Percentiles rank a stretch among this genome's conserved stretches.
These are phyloP conservation scores for Heteronetta atricapilla DNA, from an alignment of 2,113 vertebrate genomes.

Conservation along the genomic window DNA sequence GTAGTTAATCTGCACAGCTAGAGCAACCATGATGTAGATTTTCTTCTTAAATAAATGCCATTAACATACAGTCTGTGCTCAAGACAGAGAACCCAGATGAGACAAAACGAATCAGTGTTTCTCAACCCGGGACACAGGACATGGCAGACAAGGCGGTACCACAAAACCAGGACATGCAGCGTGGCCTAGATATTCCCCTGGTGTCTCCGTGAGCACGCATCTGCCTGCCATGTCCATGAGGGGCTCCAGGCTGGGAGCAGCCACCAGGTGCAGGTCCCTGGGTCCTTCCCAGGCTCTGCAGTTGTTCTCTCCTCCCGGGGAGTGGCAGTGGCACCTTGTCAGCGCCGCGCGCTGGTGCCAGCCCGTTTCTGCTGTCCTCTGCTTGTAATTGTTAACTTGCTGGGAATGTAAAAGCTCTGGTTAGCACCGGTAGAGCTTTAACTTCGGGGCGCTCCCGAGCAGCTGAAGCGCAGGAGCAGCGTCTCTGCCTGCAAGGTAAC, in stretches of 20 bases:
- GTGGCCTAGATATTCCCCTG: neutral
- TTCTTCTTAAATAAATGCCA: neutral
- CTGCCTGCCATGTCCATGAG: neutral
- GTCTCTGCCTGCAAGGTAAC: neutral
- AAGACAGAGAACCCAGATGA: neutral
- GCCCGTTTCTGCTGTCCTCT: conserved; percentile 50
- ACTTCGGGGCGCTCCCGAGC: conserved; percentile 10
- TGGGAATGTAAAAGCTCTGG: conserved; percentile 68
- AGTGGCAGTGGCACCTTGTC: neutral
- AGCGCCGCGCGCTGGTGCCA: neutral
- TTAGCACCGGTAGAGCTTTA: conserved; percentile 55
- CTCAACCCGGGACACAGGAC: neutral
- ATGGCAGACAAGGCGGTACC: neutral
- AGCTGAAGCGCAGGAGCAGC: neutral
- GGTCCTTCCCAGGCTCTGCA: neutral
- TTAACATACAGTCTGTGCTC: neutral
- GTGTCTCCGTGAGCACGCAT: neutral
- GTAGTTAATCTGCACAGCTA: neutral
- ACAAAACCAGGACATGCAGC: neutral
- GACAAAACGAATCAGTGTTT: neutral
- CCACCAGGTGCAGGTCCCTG: accelerated
- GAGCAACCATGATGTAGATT: neutral
- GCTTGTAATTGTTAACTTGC: conserved; percentile 73
- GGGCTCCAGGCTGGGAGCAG: neutral
- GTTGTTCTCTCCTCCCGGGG: neutral